phyloP scores from a whole-genome alignment of 2,113 vertebrate genomes.

The Neolamprologus brichardi region DNA sequence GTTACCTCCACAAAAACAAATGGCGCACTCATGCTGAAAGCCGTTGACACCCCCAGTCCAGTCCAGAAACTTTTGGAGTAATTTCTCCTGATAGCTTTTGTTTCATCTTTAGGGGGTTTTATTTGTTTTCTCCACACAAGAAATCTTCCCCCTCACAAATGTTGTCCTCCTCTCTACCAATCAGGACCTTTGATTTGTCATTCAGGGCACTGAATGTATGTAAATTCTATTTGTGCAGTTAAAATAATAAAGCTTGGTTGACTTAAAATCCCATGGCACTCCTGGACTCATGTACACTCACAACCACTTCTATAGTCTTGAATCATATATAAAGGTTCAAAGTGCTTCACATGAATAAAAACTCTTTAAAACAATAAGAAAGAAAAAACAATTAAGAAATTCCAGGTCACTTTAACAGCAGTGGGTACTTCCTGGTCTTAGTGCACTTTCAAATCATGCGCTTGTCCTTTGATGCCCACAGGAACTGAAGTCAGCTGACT shows the following conservation, averaged over 20 bases:
- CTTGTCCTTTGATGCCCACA: not conserved
- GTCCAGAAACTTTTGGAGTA: not conserved
- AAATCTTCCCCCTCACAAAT: not conserved
- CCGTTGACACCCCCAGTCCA: not conserved
- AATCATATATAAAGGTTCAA: not conserved
- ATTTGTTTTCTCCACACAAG: not conserved
- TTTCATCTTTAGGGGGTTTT: not conserved
- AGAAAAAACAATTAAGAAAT: not conserved
- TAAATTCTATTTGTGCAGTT: not conserved
- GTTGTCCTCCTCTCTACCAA: not conserved
- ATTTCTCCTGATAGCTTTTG: not conserved
- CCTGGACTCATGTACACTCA: not conserved
- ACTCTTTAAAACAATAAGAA: not conserved
- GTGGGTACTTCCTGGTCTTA: not conserved
- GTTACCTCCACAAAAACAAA: not conserved
- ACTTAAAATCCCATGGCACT: not conserved
- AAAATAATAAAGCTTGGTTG: not conserved
- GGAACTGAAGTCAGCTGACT: not conserved
- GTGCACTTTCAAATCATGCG: not conserved
- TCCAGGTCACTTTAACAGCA: not conserved
- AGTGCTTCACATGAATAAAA: not conserved
- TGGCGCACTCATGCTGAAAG: not conserved
- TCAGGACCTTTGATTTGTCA: not conserved
- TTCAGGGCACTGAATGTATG: not conserved
- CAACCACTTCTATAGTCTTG: not conserved